Base-by-base conservation (phyloP, 2,888 invertebrate species). In the Imbricaverruca yamaguchii region DNA sequence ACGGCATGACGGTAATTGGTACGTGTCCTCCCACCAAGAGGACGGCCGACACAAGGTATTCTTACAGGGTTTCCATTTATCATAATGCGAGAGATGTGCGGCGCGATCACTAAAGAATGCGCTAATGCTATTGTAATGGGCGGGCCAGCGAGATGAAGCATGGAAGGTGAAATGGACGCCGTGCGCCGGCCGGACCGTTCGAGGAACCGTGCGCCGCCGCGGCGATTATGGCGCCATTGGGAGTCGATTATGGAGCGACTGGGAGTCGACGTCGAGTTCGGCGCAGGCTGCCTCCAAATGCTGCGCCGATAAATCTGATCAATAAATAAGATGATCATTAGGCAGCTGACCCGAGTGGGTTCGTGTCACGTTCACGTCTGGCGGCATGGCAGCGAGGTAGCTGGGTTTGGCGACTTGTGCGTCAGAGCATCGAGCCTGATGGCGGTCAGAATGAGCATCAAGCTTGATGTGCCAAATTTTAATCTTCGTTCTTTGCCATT, bases 61-160 rank as follows among this genome's bases (percentile, higher is more conserved):
- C 74, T 74, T 74, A 74, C 74, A 3, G 74, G 15, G 74, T 53
- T 53, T 39, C 74, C 74, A 74, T 74, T 74, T 74, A 74, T 74
- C 74, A 74, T 74, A 74, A 74, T 74, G 74, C 74, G 74, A 74
- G 74, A 74, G 74, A 74, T 39, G 53, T 23, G 53, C 13, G 53
- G 18, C 12, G 18, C 53, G 53, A 74, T 74, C 74, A 74, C 18
- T 25, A 53, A 74, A 74, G 74, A 74, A 74, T 74, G 74, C 74
- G 18, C 74, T 74, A 74, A 74, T 74, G 74, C 74, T 74, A 74
- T 74, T 74, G 74, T 74, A 74, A 74, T 74, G 74, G 74, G 53
- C 74, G 39, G 15, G 18, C 53, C 39, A 21, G 21, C 39, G 2
- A 39, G 39, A 39, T 39, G 39, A 39, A 39, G 39, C 39, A 39